Evolutionary conservation across 2,888 invertebrate genomes (phyloP).

Genomic region (Habroteleia sp.): DNA sequence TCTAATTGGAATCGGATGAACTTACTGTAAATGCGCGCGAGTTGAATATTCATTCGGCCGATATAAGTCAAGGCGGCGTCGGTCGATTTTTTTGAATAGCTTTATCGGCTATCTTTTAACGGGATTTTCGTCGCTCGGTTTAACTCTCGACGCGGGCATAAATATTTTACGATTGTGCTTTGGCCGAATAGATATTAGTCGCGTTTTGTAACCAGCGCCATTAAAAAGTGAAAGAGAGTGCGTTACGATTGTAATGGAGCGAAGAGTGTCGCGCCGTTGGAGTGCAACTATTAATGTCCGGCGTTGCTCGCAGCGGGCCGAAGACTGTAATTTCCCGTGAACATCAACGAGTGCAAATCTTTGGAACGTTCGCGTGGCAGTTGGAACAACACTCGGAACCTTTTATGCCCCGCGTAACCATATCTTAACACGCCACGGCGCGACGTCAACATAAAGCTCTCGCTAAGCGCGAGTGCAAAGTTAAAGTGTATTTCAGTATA

Average conservation of each 20-base stretch:
- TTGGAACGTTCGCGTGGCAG: constrained; percentile 1
- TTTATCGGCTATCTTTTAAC: constrained; percentile 53
- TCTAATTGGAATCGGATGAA: constrained; percentile 27
- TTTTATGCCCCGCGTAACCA: constrained; percentile 7
- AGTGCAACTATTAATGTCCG: constrained; percentile 37
- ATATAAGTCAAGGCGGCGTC: constrained; percentile 30
- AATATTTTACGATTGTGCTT: constrained; percentile 37
- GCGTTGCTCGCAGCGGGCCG: constrained; percentile 18
- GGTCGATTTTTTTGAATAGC: constrained; percentile 26
- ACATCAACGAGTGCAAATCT: constrained; percentile 23
- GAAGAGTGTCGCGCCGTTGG: constrained; percentile 20
- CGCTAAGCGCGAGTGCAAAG: neutral
- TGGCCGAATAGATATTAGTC: constrained; percentile 4
- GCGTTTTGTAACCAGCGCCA: constrained; percentile 17
- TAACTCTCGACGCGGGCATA: constrained; percentile 32
- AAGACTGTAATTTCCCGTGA: constrained; percentile 32
- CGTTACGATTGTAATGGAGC: constrained; percentile 20
- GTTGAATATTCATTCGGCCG: constrained; percentile 36
- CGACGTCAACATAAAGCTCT: constrained; percentile 1
- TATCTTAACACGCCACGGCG: neutral
- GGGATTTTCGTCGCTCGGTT: constrained; percentile 41
- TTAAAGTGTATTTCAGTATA: neutral
- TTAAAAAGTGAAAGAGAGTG: constrained; percentile 19
- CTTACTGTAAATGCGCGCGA: constrained; percentile 3
- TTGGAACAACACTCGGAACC: constrained; percentile 15